Evolutionary conservation across 1,140 invertebrate species (phyloP).

Genomic region (Lepidurus couesii): DNA sequence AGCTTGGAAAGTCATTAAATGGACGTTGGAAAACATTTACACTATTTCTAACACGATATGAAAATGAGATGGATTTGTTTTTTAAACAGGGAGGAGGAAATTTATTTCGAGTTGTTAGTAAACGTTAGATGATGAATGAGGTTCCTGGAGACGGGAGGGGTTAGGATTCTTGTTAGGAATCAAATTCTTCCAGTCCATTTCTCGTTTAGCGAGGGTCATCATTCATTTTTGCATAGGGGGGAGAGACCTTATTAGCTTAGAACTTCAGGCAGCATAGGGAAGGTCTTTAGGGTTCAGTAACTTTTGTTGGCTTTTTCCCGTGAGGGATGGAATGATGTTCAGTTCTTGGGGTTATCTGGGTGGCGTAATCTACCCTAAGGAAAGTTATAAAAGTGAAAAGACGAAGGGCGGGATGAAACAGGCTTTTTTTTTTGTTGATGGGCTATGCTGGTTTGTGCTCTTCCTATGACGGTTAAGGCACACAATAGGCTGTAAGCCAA

Average conservation of each 20-base stretch:
- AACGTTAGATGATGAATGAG: background rate
- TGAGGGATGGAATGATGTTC: no score
- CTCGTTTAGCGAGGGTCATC: background rate
- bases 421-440: background rate
- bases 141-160: background rate
- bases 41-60: background rate
- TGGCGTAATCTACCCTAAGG: background rate
- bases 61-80: background rate
- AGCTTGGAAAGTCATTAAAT: no score
- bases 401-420: background rate
- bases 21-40: background rate
- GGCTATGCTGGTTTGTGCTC: background rate
- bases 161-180: background rate
- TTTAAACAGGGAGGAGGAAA: background rate
- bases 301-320: no score
- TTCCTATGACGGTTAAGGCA: background rate
- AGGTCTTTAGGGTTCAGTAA: no score
- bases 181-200: background rate
- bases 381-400: slow-evolving; percentile 11
- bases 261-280: no score
- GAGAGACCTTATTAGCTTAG: background rate
- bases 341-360: background rate
- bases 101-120: background rate
- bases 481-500: slow-evolving; percentile 9
- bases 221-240: background rate